These are phyloP conservation scores for Cyphomyrus plagiostoma DNA, from an alignment of 2,113 vertebrate genomes.

Conservation along the genomic window DNA sequence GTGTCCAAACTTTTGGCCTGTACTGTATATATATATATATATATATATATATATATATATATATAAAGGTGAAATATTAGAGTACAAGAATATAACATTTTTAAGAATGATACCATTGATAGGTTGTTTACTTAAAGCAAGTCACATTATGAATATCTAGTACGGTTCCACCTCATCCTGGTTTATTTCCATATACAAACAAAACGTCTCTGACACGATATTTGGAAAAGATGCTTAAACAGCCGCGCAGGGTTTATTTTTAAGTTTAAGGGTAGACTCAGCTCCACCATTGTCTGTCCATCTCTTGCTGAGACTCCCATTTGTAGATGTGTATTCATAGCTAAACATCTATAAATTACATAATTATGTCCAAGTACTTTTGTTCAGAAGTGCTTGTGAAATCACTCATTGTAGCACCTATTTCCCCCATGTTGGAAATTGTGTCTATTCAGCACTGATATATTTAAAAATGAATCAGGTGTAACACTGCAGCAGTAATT, in stretches of 20 bases:
- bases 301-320: background rate
- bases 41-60: too few relatives aligned
- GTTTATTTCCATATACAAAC: background rate
- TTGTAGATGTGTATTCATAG: background rate
- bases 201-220: background rate
- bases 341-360: background rate
- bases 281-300: background rate
- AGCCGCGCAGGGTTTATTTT: background rate
- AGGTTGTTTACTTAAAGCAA: background rate
- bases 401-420: background rate
- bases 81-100: background rate
- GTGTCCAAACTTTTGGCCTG: too few relatives aligned
- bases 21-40: too few relatives aligned
- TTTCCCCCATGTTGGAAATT: background rate
- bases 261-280: background rate
- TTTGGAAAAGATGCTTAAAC: background rate
- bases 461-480: background rate
- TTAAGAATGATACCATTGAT: background rate
- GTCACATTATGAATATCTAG: background rate
- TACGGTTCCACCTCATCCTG: background rate
- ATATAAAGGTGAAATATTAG: background rate
- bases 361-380: background rate
- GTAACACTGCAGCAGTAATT: background rate
- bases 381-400: background rate
- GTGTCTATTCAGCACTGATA: background rate